Base-by-base conservation (phyloP, 2,797 vertebrate genomes). In the Mormyrus hasselquistii region DNA sequence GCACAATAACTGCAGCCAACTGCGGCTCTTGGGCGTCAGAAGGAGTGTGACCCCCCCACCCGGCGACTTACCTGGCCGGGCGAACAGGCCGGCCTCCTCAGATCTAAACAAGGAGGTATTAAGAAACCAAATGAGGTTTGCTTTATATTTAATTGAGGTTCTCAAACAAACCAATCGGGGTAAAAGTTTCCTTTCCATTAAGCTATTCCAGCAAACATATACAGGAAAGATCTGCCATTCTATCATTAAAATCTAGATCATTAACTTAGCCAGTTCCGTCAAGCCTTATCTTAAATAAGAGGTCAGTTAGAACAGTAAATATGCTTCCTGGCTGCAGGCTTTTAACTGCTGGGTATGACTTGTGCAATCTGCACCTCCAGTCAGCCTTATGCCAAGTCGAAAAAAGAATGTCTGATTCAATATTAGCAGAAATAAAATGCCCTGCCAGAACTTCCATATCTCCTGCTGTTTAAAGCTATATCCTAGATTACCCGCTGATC, bases 391-490 rank as follows among this genome's bases (percentile, higher is more conserved):
- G 19, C 79, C 79, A 49, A 49, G 16, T 41, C 16, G 7, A 49
- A 83, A 47, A 49, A 22, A 47, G 38, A 49, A 83, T 49, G 44
- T 8, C 79, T 83, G 79, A 83, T 47, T 41, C 44, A 83, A 83
- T 83, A 83, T 83, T 83, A 83, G 79, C 79, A 25, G 79, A 49
- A 83, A 41, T 47, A 49, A 76, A 76, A 22, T 83, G 44, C n/a
- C 6, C 19, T 9, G 79, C n/a, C 79, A 83, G 44, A 47, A 50
- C 7, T 22, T 83, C n/a, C 44, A 4, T 50, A 50, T 50, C 79
- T 83, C 44, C 34, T 41, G 44, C 38, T 49, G 79, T 83, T 41
- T 83, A 83, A 83, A 49, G 79, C 44, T 22, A 5, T 49, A 83
- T 50, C 38, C 44, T 22, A 83, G 79, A 83, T 83, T 83, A 83